These are phyloP conservation scores for Urocyon cinereoargenteus DNA, from an alignment of 2,797 vertebrate species.

Conservation along the genomic window DNA sequence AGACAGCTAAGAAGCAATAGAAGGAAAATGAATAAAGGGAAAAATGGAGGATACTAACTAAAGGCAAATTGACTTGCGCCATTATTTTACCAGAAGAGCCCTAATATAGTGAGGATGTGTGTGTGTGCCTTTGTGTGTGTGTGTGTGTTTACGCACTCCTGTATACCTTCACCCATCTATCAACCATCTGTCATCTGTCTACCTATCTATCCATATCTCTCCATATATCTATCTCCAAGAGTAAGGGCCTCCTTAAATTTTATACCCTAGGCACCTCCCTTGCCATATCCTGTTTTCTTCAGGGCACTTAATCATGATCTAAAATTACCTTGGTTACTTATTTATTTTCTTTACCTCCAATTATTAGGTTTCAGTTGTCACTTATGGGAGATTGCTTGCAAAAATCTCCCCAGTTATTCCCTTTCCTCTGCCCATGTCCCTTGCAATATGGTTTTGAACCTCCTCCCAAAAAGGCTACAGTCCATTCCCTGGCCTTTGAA, in stretches of 20 bases:
- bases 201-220: background rate
- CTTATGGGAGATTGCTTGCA: background rate
- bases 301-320: background rate
- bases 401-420: background rate
- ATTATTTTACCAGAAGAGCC: background rate
- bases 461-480: background rate
- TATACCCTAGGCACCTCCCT: fast-evolving
- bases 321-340: background rate
- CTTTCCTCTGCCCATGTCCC: background rate
- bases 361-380: background rate
- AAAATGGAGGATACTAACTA: background rate
- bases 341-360: background rate
- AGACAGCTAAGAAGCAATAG: background rate
- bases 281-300: background rate
- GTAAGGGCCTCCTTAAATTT: background rate
- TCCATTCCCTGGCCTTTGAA: too few relatives aligned
- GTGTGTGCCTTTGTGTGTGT: too few relatives aligned
- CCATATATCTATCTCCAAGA: background rate
- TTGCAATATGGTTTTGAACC: background rate
- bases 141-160: background rate
- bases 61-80: background rate
- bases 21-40: background rate
- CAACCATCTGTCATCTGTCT: background rate
- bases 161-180: background rate
- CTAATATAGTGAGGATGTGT: background rate